phyloP scores from a whole-genome alignment of 2,113 vertebrate species.

The Promerops cafer region DNA sequence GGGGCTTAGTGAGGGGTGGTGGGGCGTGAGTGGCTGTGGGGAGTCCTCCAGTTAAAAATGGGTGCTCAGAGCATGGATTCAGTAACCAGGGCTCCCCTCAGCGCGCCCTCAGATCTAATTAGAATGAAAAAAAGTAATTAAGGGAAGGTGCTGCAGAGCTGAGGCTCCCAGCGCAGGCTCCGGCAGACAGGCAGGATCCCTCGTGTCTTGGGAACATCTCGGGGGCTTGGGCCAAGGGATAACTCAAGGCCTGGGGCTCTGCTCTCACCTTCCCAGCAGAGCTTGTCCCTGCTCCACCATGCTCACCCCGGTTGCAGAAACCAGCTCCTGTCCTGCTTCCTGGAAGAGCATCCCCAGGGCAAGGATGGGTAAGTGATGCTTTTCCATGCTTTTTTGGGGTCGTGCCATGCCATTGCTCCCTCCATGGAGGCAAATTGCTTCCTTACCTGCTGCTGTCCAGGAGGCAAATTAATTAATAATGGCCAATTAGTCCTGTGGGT shows the following conservation, averaged over 20 bases:
- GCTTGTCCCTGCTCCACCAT: accelerated
- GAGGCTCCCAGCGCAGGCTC: slow-evolving; percentile 10
- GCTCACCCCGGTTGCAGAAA: accelerated
- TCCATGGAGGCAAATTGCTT: not conserved
- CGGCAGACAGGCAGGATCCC: not conserved
- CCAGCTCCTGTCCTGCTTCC: not conserved
- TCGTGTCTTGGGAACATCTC: not conserved
- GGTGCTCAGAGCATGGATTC: not conserved
- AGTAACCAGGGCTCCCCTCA: not conserved
- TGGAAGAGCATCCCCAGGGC: not conserved
- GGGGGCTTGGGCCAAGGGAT: not conserved
- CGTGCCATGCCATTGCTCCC: not conserved
- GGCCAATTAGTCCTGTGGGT: not conserved
- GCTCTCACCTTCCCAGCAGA: not conserved
- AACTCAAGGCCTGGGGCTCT: not conserved
- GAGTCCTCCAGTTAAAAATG: not conserved
- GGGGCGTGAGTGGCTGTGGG: not conserved
- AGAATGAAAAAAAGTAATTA: slow-evolving; percentile 34
- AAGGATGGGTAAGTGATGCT: not conserved
- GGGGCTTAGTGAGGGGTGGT: not conserved
- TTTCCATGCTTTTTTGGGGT: not conserved
- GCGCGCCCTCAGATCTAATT: not conserved
- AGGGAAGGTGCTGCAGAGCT: slow-evolving; percentile 4
- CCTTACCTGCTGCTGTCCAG: not conserved
- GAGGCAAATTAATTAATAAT: not conserved